A percentile compares a stretch with the other conserved stretches of the same genome.
phyloP scores from a whole-genome alignment of 2,113 vertebrate genomes.

The Sporophila hypoxantha region DNA sequence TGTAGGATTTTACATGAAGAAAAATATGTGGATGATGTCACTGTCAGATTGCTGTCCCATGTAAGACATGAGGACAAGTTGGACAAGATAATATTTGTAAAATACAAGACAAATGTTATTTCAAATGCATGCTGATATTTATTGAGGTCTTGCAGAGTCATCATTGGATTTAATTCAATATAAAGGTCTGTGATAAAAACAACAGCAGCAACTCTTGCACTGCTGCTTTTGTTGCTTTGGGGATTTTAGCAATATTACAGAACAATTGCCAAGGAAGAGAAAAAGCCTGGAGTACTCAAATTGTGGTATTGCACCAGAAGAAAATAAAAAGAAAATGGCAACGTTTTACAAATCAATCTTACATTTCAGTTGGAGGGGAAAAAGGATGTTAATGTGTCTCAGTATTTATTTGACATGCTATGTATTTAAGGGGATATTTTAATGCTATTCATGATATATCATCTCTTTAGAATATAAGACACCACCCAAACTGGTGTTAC shows the following conservation, averaged over 20 bases:
- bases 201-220: not conserved
- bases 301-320: not conserved
- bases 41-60: not conserved
- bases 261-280: not conserved
- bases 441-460: not conserved
- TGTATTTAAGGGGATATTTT: not conserved
- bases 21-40: not conserved
- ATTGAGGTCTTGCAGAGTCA: slow-evolving; percentile 3
- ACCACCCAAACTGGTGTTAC: not conserved
- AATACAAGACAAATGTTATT: slow-evolving; percentile 11
- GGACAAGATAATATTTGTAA: not conserved
- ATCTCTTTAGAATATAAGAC: not conserved
- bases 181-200: not conserved
- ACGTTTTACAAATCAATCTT: not conserved
- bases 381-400: not conserved
- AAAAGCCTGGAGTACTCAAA: not conserved
- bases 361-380: not conserved
- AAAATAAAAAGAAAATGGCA: not conserved
- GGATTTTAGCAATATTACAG: not conserved
- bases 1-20: not conserved
- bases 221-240: not conserved
- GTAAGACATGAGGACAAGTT: not conserved
- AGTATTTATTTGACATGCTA: not conserved
- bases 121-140: slow-evolving; percentile 29
- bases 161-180: not conserved